phyloP scores from a whole-genome alignment of 1,140 invertebrate genomes.

The Apis cerana region DNA sequence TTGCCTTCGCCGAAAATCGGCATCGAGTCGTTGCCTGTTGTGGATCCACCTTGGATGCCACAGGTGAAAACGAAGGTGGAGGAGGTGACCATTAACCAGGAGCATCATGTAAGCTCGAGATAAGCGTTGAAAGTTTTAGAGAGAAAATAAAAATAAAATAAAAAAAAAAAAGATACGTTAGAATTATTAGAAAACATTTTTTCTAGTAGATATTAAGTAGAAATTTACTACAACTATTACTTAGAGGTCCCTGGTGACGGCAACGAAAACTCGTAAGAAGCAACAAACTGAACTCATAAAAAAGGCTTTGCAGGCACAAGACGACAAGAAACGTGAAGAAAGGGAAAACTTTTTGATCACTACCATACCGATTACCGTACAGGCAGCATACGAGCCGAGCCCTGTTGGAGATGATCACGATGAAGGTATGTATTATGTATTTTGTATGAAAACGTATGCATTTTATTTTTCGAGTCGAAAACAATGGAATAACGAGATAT shows the following conservation, averaged over 20 bases:
- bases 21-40: conserved; percentile 94
- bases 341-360: conserved; percentile 98
- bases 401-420: conserved; percentile 91
- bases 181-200: background rate
- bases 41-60: conserved; percentile 99
- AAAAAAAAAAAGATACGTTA: background rate
- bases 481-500: too few species aligned
- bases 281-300: conserved; percentile 99
- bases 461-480: too few species aligned
- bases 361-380: conserved; percentile 96
- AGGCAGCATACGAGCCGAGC: conserved; percentile 97
- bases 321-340: conserved; percentile 96
- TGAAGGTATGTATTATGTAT: conserved; percentile 83
- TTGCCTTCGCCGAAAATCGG: conserved; percentile 99
- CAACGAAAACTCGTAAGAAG: conserved; percentile 98
- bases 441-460: too few species aligned
- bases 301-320: conserved; percentile 95
- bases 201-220: conserved; percentile 24
- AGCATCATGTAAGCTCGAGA: conserved; percentile 91
- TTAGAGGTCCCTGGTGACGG: conserved; percentile 97
- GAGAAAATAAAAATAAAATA: too few species aligned
- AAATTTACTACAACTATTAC: conserved; percentile 51
- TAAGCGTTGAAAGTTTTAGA: background rate
- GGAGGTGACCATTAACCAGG: conserved; percentile 99
- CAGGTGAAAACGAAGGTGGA: conserved; percentile 99